Base-by-base conservation (phyloP, 35 echinoderm and acorn worm genomes). In the Antedon bifida region DNA sequence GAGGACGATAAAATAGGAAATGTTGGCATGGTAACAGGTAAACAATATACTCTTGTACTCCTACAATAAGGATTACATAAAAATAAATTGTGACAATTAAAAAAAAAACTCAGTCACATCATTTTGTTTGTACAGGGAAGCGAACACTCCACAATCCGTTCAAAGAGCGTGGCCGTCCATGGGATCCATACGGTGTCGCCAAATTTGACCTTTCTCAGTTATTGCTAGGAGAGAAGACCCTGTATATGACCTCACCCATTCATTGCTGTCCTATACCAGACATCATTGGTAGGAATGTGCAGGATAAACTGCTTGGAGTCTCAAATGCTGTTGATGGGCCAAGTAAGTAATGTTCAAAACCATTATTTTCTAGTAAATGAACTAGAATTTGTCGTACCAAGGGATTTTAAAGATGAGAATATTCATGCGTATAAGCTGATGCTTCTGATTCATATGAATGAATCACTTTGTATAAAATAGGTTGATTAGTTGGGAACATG, bases 1-100 rank as follows among this genome's bases (percentile, higher is more conserved):
- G 95, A 99, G 75, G 95, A 99, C 86, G 94, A 97, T 39, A 92
- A 99, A 38, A 99, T 92, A 83, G 92, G 90, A 73, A 93, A 90
- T 86, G 95, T 99, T n/a, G 91, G 95, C 86, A 90, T 99, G 88
- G 86, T 99, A 30, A 92, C 93, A 85, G 85, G 90, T 96, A 86
- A 85, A 86, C 39, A 29, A 32, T 74, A 30, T 26, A 36, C 17
- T 84, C 23, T 83, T 42, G 5, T n/a, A n/a, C n/a, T n/a, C 46
- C 26, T 11, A n/a, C n/a, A n/a, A n/a, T n/a, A n/a, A n/a, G n/a
- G n/a, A n/a, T n/a, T n/a, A n/a, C n/a, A n/a, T n/a, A n/a, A n/a
- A n/a, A n/a, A n/a, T n/a, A n/a, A n/a, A n/a, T n/a, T n/a, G n/a
- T n/a, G n/a, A n/a, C n/a, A n/a, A n/a, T n/a, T n/a, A n/a, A n/a